A percentile compares a stretch with the other conserved stretches of the same genome.
Evolutionary conservation across 2,888 invertebrate genomes (phyloP).

Genomic region (Drosophila kokeensis): DNA sequence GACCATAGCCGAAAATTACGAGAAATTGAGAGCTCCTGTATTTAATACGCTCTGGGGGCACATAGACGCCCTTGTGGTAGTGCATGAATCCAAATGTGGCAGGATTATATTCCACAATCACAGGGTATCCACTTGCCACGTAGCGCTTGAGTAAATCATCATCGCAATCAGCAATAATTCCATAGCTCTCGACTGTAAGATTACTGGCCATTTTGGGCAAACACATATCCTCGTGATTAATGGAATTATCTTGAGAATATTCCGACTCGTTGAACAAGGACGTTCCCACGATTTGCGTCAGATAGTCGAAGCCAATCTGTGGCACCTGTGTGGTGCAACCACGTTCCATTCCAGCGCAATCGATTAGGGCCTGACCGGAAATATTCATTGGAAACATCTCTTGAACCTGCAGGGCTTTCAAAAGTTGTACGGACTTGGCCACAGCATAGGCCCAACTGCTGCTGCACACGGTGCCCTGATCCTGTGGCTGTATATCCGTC

Average conservation of each 20-base stretch:
- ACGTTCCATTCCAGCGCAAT: slow-evolving; percentile 87
- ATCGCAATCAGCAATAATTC: slow-evolving; percentile 56
- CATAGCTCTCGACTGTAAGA: slow-evolving; percentile 59
- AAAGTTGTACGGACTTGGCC: slow-evolving; percentile 65
- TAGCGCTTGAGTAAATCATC: slow-evolving; percentile 64
- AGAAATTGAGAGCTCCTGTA: slow-evolving; percentile 76
- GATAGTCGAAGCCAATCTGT: slow-evolving; percentile 92
- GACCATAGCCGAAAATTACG: slow-evolving; percentile 80
- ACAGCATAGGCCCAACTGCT: slow-evolving; percentile 80
- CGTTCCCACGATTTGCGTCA: slow-evolving; percentile 87
- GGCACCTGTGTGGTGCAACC: slow-evolving; percentile 90
- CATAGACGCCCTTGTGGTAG: slow-evolving; percentile 76
- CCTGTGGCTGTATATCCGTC: slow-evolving; percentile 8
- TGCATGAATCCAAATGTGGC: slow-evolving; percentile 83
- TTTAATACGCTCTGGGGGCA: slow-evolving; percentile 54
- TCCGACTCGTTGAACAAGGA: slow-evolving; percentile 92
- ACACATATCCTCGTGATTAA: slow-evolving; percentile 69
- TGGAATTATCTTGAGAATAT: slow-evolving; percentile 88
- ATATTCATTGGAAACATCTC: rapidly evolving
- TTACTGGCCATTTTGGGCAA: slow-evolving; percentile 10
- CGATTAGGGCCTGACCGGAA: slow-evolving; percentile 95
- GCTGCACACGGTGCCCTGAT: slow-evolving; percentile 71
- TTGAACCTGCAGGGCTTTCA: slow-evolving; percentile 34
- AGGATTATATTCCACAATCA: slow-evolving; percentile 81
- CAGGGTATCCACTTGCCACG: slow-evolving; percentile 72